Percentiles rank a stretch among this genome's conserved stretches.
Evolutionary conservation across 1,140 invertebrate species (phyloP).

Genomic region (Agraylea sexmaculata): DNA sequence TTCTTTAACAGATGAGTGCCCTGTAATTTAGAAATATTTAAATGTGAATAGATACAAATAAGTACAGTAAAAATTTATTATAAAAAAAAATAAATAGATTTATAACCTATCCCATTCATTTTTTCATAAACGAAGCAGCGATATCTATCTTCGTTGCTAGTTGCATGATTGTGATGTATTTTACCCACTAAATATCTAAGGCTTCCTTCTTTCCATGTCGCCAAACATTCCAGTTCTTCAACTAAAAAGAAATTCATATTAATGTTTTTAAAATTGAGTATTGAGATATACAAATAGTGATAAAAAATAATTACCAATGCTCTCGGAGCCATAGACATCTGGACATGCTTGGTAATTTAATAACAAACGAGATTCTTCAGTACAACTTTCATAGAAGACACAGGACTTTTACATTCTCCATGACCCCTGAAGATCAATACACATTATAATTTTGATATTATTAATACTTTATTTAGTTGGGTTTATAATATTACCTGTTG

Average conservation of each 20-base stretch:
- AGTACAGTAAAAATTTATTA: slow-evolving; percentile 1
- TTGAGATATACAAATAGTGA: not conserved
- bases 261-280: not conserved
- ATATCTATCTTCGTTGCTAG: slow-evolving; percentile 82
- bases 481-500: slow-evolving; percentile 37
- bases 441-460: not conserved
- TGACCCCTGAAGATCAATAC: slow-evolving; percentile 47
- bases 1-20: slow-evolving; percentile 28
- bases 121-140: slow-evolving; percentile 87
- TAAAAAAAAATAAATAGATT: slow-evolving; percentile 3
- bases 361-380: slow-evolving; percentile 63
- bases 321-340: slow-evolving; percentile 62
- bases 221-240: slow-evolving; percentile 70
- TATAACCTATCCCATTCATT: slow-evolving; percentile 42
- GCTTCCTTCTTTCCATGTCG: slow-evolving; percentile 76
- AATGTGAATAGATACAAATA: no score
- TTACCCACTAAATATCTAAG: slow-evolving; percentile 67
- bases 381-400: slow-evolving; percentile 72
- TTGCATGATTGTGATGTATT: slow-evolving; percentile 68
- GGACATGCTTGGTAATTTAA: slow-evolving; percentile 76
- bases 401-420: slow-evolving; percentile 61
- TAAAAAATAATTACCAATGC: slow-evolving; percentile 41
- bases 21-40: not conserved
- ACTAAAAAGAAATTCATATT: slow-evolving; percentile 41
- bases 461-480: not conserved